Conservation (phyloP, 2,888 invertebrate species). For the Ferdinandea cuprea region DNA sequence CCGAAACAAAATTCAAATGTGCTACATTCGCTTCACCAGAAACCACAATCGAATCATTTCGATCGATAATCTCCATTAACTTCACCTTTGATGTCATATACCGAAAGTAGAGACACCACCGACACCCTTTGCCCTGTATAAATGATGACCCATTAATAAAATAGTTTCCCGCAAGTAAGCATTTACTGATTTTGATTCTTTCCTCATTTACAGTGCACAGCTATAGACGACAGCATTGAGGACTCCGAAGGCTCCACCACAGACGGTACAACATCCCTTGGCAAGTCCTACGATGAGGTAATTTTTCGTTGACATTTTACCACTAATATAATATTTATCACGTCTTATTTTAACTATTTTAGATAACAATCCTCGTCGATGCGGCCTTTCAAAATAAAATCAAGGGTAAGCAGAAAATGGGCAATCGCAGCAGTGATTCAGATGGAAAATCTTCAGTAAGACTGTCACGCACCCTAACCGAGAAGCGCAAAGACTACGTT, state of each 20-base stretch:
- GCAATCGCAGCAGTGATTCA: slow-evolving; percentile 69
- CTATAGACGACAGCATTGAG: slow-evolving; percentile 75
- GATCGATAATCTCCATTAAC: slow-evolving; percentile 58
- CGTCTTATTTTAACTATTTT: slow-evolving; percentile 28
- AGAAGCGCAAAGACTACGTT: slow-evolving; percentile 87
- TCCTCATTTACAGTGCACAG: slow-evolving; percentile 75
- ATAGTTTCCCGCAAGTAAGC: slow-evolving; percentile 10
- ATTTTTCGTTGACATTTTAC: slow-evolving; percentile 10
- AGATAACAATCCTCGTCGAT: slow-evolving; percentile 77
- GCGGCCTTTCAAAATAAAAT: slow-evolving; percentile 76
- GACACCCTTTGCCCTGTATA: slow-evolving; percentile 26
- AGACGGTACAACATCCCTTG: slow-evolving; percentile 75
- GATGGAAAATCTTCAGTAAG: slow-evolving; percentile 71
- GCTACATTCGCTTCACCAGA: slow-evolving; percentile 14
- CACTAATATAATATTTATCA: background rate
- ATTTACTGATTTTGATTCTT: slow-evolving; percentile 38
- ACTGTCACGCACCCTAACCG: slow-evolving; percentile 85
- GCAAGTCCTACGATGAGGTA: slow-evolving; percentile 77
- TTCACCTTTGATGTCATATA: slow-evolving; percentile 46
- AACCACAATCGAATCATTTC: slow-evolving; percentile 33
- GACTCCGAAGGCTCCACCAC: slow-evolving; percentile 74
- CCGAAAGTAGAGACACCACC: slow-evolving; percentile 11
- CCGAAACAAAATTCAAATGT: slow-evolving; percentile 30
- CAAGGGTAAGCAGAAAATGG: slow-evolving; percentile 72
- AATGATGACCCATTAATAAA: slow-evolving; percentile 40